Evolutionary conservation across 2,113 vertebrate species (phyloP).

Genomic region (Hyperoodon ampullatus): DNA sequence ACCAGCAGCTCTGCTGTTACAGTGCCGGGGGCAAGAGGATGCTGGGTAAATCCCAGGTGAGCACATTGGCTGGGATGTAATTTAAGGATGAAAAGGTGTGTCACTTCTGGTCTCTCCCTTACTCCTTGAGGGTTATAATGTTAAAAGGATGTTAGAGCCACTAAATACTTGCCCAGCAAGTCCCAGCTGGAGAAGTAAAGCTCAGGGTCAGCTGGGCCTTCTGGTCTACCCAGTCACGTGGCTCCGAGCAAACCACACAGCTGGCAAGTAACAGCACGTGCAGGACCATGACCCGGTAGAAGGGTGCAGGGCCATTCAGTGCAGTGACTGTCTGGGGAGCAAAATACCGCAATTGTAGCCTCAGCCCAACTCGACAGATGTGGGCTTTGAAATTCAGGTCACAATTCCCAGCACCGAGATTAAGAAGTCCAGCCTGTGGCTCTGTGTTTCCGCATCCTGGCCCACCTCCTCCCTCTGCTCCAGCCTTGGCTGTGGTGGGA

Average conservation of each 20-base stretch:
- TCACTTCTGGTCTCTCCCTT: neutral
- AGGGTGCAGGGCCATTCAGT: no score
- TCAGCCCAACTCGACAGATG: rapidly evolving
- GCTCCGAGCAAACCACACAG: rapidly evolving
- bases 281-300: neutral
- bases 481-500: rapidly evolving
- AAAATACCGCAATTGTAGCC: rapidly evolving
- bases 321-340: neutral
- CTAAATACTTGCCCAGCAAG: no score
- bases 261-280: rapidly evolving
- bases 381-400: no score
- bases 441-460: rapidly evolving
- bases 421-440: rapidly evolving
- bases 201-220: no score
- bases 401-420: rapidly evolving
- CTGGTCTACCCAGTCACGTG: rapidly evolving
- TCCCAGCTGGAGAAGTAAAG: rapidly evolving
- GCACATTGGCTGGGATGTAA: rapidly evolving
- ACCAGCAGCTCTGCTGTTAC: rapidly evolving
- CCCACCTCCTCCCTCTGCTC: neutral
- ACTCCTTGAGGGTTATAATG: neutral
- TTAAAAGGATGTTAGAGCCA: neutral
- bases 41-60: rapidly evolving
- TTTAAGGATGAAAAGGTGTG: no score
- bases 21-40: rapidly evolving